A percentile compares a stretch with the other conserved stretches of the same genome.
These are phyloP conservation scores for Myopa tessellatipennis DNA, from an alignment of 2,888 invertebrate genomes.

Conservation along the genomic window DNA sequence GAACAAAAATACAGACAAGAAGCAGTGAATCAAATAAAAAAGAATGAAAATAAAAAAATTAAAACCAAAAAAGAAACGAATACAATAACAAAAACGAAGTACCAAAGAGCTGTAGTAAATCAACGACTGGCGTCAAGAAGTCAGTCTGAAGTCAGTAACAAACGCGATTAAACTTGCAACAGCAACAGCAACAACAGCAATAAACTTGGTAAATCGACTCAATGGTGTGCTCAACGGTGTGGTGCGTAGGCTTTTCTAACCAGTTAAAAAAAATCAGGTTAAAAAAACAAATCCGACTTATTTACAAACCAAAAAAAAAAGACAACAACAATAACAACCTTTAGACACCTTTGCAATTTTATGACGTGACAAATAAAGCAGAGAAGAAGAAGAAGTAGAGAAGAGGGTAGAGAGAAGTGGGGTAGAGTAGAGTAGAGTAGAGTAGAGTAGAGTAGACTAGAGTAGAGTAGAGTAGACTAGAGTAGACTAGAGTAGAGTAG, in stretches of 20 bases:
- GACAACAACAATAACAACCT: not conserved
- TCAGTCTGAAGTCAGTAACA: not conserved
- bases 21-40: too few species aligned
- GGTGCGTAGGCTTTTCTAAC: conserved; percentile 30
- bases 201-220: not conserved
- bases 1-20: too few species aligned
- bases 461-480: conserved; percentile 7
- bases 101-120: conserved; percentile 8
- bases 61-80: not conserved
- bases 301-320: not conserved
- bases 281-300: too few species aligned
- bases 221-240: not conserved
- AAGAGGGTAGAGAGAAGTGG: not conserved
- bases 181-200: conserved; percentile 6
- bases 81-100: not conserved
- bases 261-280: conserved; percentile 5
- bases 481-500: conserved; percentile 7
- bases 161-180: not conserved
- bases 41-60: not conserved
- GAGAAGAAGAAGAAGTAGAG: not conserved
- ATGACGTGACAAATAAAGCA: not conserved
- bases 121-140: not conserved
- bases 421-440: conserved; percentile 9
- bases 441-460: conserved; percentile 2
- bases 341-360: not conserved